phyloP scores from a whole-genome alignment of 2,888 invertebrate genomes.

The Cryptosula pallasiana region DNA sequence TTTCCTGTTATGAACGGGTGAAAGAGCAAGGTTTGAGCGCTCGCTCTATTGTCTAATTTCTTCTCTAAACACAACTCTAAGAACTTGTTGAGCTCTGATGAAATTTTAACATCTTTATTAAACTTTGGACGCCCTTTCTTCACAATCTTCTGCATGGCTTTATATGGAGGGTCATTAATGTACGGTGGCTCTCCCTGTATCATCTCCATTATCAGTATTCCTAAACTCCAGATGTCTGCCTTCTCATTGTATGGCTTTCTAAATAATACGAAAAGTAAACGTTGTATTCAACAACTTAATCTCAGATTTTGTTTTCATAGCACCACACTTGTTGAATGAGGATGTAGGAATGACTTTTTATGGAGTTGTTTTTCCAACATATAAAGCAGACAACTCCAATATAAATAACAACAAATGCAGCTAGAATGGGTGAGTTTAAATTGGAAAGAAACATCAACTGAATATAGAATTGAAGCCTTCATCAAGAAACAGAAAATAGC shows the following conservation, averaged over 20 bases:
- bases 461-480: too few species aligned
- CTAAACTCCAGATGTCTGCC: conserved; percentile 24
- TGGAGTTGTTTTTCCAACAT: too few species aligned
- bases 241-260: conserved; percentile 24
- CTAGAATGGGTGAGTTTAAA: too few species aligned
- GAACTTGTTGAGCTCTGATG: conserved; percentile 16
- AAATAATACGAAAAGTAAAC: not conserved
- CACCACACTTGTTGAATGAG: too few species aligned
- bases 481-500: too few species aligned
- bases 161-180: not conserved
- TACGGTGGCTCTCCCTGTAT: conserved; percentile 24
- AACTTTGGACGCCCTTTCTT: conserved; percentile 8
- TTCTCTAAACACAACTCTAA: conserved; percentile 6
- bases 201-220: conserved; percentile 23
- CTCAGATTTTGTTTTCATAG: too few species aligned
- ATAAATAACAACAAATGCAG: too few species aligned
- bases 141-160: conserved; percentile 21
- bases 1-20: conserved; percentile 3
- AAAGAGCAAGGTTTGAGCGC: not conserved
- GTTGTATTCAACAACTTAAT: too few species aligned
- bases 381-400: too few species aligned
- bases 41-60: not conserved
- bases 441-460: too few species aligned
- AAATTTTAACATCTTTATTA: conserved; percentile 10
- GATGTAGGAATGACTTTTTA: too few species aligned